These are phyloP conservation scores for Caranx melampygus DNA, from an alignment of 2,113 vertebrate species.

Conservation along the genomic window DNA sequence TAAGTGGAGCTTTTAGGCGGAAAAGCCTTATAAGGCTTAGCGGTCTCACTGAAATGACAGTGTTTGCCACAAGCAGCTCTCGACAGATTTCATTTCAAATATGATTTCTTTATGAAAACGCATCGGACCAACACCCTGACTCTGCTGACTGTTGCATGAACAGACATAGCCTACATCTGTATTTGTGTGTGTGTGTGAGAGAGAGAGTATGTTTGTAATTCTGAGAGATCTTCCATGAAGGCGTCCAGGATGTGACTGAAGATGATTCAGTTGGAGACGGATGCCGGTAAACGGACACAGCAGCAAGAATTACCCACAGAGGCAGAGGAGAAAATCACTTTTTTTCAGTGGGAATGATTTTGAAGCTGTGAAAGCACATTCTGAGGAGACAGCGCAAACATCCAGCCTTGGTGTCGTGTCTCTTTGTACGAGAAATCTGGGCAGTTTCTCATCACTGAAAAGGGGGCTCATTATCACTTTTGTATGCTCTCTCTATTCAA, in stretches of 20 bases:
- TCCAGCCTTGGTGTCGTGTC: slow-evolving; percentile 66
- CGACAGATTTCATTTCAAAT: slow-evolving; percentile 80
- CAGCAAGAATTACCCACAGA: slow-evolving; percentile 57
- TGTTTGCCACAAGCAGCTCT: slow-evolving; percentile 69
- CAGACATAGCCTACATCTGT: slow-evolving; percentile 52
- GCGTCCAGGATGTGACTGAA: slow-evolving; percentile 69
- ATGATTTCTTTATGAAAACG: slow-evolving; percentile 68
- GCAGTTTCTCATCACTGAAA: slow-evolving; percentile 77
- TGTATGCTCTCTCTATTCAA: slow-evolving; percentile 73
- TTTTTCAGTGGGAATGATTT: slow-evolving; percentile 43
- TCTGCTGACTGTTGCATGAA: slow-evolving; percentile 39
- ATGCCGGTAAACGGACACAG: slow-evolving; percentile 54
- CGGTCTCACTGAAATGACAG: slow-evolving; percentile 72
- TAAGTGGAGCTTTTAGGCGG: slow-evolving; percentile 86
- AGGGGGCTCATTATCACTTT: slow-evolving; percentile 78
- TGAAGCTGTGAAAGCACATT: slow-evolving; percentile 76
- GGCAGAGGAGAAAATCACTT: slow-evolving; percentile 53
- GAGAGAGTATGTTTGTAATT: slow-evolving; percentile 28
- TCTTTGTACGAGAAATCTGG: slow-evolving; percentile 80
- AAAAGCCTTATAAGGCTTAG: slow-evolving; percentile 81
- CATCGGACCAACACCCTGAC: slow-evolving; percentile 31
- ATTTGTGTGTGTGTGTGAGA: slow-evolving; percentile 18
- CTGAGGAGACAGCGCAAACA: slow-evolving; percentile 72
- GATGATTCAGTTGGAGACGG: slow-evolving; percentile 68
- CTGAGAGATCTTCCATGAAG: slow-evolving; percentile 67